Conservation (phyloP, 2,888 invertebrate genomes). For the Dascillus cervinus region DNA sequence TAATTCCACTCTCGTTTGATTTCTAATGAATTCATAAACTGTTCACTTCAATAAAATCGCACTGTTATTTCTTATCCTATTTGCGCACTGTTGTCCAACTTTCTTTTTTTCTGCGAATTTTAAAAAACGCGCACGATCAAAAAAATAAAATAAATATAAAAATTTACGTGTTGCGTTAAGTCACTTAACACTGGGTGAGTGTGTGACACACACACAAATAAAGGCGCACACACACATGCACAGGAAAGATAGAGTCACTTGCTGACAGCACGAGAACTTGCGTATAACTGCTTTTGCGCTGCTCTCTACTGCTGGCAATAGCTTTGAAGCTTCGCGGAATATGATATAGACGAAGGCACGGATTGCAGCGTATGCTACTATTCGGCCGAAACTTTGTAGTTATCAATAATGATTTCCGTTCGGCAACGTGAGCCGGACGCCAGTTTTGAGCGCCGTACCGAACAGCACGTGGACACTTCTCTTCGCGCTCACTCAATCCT, state of each 20-base stretch:
- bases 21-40: too few species aligned
- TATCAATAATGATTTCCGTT: conserved; percentile 29
- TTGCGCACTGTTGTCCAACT: neutral
- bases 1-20: too few species aligned
- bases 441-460: conserved; percentile 29
- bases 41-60: conserved; percentile 3
- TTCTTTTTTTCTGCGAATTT: neutral
- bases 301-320: conserved; percentile 19
- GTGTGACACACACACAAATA: conserved; percentile 13
- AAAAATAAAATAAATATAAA: conserved; percentile 3
- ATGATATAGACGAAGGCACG: conserved; percentile 23
- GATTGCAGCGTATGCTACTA: conserved; percentile 11
- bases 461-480: conserved; percentile 27
- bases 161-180: conserved; percentile 6
- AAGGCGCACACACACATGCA: conserved; percentile 15
- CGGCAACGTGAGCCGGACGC: conserved; percentile 30
- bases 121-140: conserved; percentile 2
- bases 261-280: conserved; percentile 23
- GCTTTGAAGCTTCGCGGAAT: conserved; percentile 32
- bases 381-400: conserved; percentile 20
- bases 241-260: conserved; percentile 12
- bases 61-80: neutral
- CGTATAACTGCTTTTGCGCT: conserved; percentile 25
- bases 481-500: conserved; percentile 25
- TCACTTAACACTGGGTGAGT: conserved; percentile 12